A percentile compares a stretch with the other conserved stretches of the same genome.
These are phyloP conservation scores for Sinocyclocheilus maitianheensis DNA, from an alignment of 2,113 vertebrate genomes.

Conservation along the genomic window DNA sequence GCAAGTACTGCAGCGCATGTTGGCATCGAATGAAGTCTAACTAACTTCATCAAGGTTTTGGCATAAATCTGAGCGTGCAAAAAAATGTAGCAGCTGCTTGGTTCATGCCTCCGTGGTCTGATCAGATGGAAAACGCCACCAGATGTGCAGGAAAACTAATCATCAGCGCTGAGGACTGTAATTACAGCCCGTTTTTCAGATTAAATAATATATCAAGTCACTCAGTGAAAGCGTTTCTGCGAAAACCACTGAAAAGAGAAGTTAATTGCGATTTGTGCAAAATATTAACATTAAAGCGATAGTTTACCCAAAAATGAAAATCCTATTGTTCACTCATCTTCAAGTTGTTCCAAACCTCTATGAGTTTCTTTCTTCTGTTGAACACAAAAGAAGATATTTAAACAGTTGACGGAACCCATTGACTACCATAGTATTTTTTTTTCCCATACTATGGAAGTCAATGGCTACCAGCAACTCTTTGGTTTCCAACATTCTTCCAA, in stretches of 20 bases:
- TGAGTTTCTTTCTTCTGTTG: too few species aligned
- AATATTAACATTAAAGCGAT: not conserved
- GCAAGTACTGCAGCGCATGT: not conserved
- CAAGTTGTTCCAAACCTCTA: too few species aligned
- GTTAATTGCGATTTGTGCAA: not conserved
- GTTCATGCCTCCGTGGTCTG: not conserved
- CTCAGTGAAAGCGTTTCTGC: not conserved
- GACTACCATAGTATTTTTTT: too few species aligned
- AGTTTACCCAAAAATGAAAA: too few species aligned
- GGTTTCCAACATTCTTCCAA: too few species aligned
- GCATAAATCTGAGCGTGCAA: not conserved
- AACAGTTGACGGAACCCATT: too few species aligned
- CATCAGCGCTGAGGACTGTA: not conserved
- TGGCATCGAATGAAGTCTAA: not conserved
- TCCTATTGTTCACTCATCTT: too few species aligned
- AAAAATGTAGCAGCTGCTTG: slow-evolving; percentile 20
- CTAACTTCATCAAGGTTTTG: slow-evolving; percentile 26
- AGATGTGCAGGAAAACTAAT: slow-evolving; percentile 29
- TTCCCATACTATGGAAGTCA: too few species aligned
- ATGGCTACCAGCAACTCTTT: too few species aligned
- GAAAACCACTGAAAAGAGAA: not conserved
- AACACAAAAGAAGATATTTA: too few species aligned
- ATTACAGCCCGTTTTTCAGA: slow-evolving; percentile 48
- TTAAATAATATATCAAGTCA: slow-evolving; percentile 31
- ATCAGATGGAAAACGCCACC: slow-evolving; percentile 13